phyloP scores from a whole-genome alignment of 2,797 vertebrate species.

The Artibeus jamaicensis region DNA sequence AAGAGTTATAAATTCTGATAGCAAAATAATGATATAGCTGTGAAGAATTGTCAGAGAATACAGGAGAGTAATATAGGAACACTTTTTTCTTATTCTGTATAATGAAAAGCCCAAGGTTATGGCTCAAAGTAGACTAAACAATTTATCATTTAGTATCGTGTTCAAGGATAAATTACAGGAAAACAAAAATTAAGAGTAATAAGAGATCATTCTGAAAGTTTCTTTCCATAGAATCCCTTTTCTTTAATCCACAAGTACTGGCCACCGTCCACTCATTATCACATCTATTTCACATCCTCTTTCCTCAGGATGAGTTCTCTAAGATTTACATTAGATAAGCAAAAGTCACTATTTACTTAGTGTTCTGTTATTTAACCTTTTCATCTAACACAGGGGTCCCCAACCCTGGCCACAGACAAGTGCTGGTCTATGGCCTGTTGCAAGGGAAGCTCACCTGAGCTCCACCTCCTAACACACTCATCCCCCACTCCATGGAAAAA shows the following conservation, averaged over 20 bases:
- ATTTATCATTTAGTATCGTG: background rate
- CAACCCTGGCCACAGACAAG: too few relatives aligned
- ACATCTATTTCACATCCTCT: background rate
- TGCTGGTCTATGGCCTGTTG: too few relatives aligned
- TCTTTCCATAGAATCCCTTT: too few relatives aligned
- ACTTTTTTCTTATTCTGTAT: background rate
- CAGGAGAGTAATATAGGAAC: background rate
- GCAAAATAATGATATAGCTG: constrained; percentile 50
- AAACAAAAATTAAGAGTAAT: background rate
- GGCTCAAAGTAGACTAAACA: background rate
- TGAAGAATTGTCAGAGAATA: constrained; percentile 35
- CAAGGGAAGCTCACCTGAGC: too few relatives aligned
- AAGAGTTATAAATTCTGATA: constrained; percentile 64
- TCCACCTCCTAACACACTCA: too few relatives aligned
- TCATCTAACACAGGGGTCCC: background rate
- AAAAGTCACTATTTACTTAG: background rate
- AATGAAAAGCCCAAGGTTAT: constrained; percentile 31
- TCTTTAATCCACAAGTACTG: background rate
- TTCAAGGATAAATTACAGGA: background rate
- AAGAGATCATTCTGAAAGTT: too few relatives aligned
- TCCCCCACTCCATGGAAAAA: too few relatives aligned
- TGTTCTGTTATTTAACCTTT: background rate
- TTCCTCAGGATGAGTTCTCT: background rate
- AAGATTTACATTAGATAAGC: background rate
- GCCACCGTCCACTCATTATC: background rate